A percentile compares a stretch with the other conserved stretches of the same genome.
Conservation (phyloP, 2,113 vertebrate species). For the Mobula hypostoma region DNA sequence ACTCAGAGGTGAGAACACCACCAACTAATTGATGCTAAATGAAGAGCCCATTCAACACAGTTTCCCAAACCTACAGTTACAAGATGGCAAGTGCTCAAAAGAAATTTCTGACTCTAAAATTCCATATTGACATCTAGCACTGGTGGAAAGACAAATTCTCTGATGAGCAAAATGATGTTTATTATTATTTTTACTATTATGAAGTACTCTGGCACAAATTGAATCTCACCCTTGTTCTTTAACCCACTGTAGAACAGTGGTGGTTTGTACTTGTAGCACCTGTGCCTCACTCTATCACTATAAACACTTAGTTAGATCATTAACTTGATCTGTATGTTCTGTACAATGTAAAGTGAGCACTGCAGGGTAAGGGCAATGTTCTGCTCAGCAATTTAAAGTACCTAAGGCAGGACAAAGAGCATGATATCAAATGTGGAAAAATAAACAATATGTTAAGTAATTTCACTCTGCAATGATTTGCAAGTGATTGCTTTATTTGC, state of each 20-base stretch:
- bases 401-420: slow-evolving; percentile 14
- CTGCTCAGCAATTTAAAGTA: slow-evolving; percentile 3
- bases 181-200: not conserved
- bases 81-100: not conserved
- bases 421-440: not conserved
- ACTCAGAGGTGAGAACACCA: too few relatives aligned
- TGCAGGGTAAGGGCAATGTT: slow-evolving; percentile 6
- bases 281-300: not conserved
- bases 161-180: not conserved
- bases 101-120: not conserved
- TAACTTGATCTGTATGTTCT: slow-evolving; percentile 35
- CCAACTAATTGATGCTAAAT: too few relatives aligned
- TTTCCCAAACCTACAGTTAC: not conserved
- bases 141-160: not conserved
- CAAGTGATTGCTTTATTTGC: not conserved
- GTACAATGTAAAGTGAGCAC: not conserved
- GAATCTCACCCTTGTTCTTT: not conserved
- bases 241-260: not conserved
- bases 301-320: slow-evolving; percentile 13
- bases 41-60: not conserved
- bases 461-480: not conserved
- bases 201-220: not conserved
- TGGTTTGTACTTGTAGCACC: not conserved
- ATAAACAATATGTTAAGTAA: not conserved
- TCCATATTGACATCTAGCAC: not conserved